Evolutionary conservation across 2,113 vertebrate species (phyloP).

Genomic region (Ascaphus truei): DNA sequence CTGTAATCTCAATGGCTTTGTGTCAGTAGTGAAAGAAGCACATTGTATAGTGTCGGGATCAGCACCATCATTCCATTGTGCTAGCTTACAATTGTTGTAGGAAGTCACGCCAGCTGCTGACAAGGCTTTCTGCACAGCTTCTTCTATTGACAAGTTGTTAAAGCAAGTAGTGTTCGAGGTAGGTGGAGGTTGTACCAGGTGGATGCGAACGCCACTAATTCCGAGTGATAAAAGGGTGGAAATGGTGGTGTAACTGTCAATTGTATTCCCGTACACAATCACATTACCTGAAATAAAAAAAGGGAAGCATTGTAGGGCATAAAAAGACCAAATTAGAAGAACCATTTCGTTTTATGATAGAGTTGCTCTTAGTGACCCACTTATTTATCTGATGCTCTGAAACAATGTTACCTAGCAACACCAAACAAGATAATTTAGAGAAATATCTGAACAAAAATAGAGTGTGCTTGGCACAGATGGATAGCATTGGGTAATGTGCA

Average conservation of each 20-base stretch:
- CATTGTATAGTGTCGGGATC: slow-evolving; percentile 59
- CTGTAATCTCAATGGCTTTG: slow-evolving; percentile 55
- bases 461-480: slow-evolving; percentile 57
- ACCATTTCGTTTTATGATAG: slow-evolving; percentile 56
- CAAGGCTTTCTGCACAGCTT: slow-evolving; percentile 49
- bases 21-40: slow-evolving; percentile 65
- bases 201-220: slow-evolving; percentile 65
- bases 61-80: slow-evolving; percentile 63
- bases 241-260: slow-evolving; percentile 73
- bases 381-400: slow-evolving; percentile 59
- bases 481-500: slow-evolving; percentile 54
- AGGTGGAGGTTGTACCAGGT: slow-evolving; percentile 66
- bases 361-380: slow-evolving; percentile 60
- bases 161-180: slow-evolving; percentile 50
- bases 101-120: slow-evolving; percentile 49
- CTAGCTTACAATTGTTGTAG: slow-evolving; percentile 61
- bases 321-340: slow-evolving; percentile 57
- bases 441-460: slow-evolving; percentile 67
- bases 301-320: slow-evolving; percentile 36
- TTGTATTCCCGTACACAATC: slow-evolving; percentile 80
- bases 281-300: slow-evolving; percentile 61
- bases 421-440: slow-evolving; percentile 65
- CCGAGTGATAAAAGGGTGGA: slow-evolving; percentile 71
- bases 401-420: slow-evolving; percentile 71
- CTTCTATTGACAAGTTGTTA: slow-evolving; percentile 51